Base-by-base conservation (phyloP, 2,888 invertebrate species). In the Heliconius cydno region DNA sequence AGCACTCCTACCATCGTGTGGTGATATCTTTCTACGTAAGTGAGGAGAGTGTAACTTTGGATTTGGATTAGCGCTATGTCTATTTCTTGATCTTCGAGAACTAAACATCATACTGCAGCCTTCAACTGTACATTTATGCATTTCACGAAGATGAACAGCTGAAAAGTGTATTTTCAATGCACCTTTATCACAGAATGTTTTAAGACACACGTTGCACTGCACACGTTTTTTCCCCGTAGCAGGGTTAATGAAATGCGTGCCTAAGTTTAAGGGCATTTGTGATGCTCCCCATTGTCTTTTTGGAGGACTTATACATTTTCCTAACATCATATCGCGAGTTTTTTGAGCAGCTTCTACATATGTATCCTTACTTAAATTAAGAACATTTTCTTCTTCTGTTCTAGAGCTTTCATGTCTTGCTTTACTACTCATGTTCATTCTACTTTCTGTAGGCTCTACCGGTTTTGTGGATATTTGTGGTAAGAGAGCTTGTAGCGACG, bases 31-130 rank as follows among this genome's bases (percentile, higher is more conserved):
- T 85, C 99, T 95, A 81, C 99, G 96, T 84, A 99, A 94, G 90
- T 99, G 99, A 2, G 99, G 99, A 79, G 99, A 98, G 92, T 99
- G 99, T 28, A 99, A 94, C 91, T 99, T 99, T 0, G 99, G 99
- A 93, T 99, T 99, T 0, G 99, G 99, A 92, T 99, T 99, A 15
- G 99, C 99, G 91, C 98, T 98, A 92, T 99, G 99, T 4, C 99
- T 96, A 89, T 99, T 99, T 76, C 99, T 96, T 41, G 99, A 99
- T 84, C 99, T 96, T 84, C 99, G 96, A 19, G 99, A 99, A 91
- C 99, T 99, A 90, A 99, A 99, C 98, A 99, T 99, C 98, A 99
- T 99, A 90, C 98, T 99, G 93, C 99, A 99, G 0, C 99, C 99
- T 90, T 98, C 98, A 0, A 99, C 99, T 0, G 99, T 99, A 90